Evolutionary conservation across 2,113 vertebrate genomes (phyloP).

Genomic region (Peromyscus polionotus): DNA sequence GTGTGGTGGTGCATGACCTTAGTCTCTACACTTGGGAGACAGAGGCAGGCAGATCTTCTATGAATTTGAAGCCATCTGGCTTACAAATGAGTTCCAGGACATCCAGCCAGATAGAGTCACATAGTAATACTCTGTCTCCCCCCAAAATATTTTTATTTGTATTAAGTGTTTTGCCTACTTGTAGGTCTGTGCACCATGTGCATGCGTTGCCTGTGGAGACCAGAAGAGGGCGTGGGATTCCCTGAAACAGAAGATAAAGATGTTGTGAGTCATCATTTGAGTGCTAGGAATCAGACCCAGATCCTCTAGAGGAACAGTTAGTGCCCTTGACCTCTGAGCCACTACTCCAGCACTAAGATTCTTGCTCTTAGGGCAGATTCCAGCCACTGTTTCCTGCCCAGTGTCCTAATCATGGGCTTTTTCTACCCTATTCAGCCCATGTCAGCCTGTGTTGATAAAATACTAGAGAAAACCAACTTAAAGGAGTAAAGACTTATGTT

Average conservation of each 20-base stretch:
- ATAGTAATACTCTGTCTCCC: background rate
- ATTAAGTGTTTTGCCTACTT: background rate
- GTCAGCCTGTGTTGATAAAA: background rate
- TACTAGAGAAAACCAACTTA: background rate
- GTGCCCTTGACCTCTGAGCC: background rate
- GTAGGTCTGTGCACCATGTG: background rate
- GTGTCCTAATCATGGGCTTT: background rate
- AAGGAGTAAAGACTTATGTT: background rate
- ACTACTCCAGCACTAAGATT: background rate
- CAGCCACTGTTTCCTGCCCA: background rate
- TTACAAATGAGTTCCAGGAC: background rate
- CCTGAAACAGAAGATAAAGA: background rate
- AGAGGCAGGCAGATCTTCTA: background rate
- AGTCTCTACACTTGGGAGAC: background rate
- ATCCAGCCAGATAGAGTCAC: background rate
- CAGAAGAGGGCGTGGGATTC: background rate
- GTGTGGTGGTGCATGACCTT: background rate
- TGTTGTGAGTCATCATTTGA: background rate
- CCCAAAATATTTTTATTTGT: background rate
- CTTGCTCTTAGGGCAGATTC: background rate
- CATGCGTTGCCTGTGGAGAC: background rate
- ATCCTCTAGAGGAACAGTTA: background rate
- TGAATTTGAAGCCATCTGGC: background rate
- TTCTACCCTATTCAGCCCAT: background rate
- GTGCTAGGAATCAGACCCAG: background rate